Evolutionary conservation across 2,797 vertebrate species (phyloP), one percentile per base, ranked within the genome.

Genomic region (Gymnoscopelus microlampas): DNA sequence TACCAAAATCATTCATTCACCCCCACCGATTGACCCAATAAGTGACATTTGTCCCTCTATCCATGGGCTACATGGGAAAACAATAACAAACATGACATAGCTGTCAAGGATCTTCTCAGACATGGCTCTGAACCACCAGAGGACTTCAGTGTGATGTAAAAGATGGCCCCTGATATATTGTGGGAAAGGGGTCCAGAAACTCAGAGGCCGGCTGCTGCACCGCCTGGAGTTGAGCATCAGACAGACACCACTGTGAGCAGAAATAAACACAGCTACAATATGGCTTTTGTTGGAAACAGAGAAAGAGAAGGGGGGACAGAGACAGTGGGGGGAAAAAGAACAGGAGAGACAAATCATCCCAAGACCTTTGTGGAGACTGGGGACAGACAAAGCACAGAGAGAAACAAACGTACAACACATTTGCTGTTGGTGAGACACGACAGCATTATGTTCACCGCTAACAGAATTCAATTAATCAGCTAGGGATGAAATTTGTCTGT

Each of bases 201-300:
- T 54, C 67, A 72, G 67, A 70, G 75, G 69, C 53, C 72, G 2
- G 60, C 73, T 65, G 23, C 69, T 23, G 76, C 68, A 67, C 77
- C 69, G 71, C 68, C 53, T 63, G 60, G 70, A 64, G 66, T 53
- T 29, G 53, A 64, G 77, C 57, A 63, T 64, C 70, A 71, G 80
- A 55, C 39, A 60, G 49, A 68, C 80, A 80, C 63, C 66, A 61
- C 72, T 53, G 70, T 65, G 68, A 73, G 58, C 3, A 76, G 71
- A 85, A 81, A 66, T 76, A 85, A 85, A 88, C 71, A 82, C 65
- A 47, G 68, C 63, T 53, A 87, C 85, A 91, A 83, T 80, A 75
- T 71, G 71, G 73, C 81, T 86, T 87, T 85, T 89, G 79, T 87
- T 78, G 75, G 56, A 65, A 44, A 44, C 39, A 9, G 7, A 57